Percentiles rank a stretch among this genome's conserved stretches.
phyloP scores from a whole-genome alignment of 2,113 vertebrate species.

The Stigmatopora argus region DNA sequence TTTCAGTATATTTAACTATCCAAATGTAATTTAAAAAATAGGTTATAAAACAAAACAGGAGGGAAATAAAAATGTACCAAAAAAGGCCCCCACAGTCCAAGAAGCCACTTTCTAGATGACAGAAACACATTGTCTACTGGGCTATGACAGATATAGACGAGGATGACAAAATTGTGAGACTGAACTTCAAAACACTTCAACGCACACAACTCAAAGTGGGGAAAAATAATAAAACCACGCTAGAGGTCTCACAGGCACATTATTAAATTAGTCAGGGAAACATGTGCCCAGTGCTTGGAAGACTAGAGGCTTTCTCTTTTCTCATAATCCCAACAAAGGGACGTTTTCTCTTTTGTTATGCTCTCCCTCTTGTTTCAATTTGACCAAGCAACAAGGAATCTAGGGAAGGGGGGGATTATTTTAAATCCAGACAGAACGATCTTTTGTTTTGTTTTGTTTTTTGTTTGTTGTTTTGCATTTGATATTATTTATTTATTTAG shows the following conservation, averaged over 20 bases:
- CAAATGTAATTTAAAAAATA: conserved; percentile 18
- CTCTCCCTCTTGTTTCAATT: conserved; percentile 47
- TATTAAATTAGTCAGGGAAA: conserved; percentile 68
- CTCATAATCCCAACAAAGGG: conserved; percentile 68
- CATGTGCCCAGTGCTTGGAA: conserved; percentile 50
- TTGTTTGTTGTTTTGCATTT: too few species aligned
- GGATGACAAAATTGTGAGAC: conserved; percentile 13
- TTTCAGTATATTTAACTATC: not conserved
- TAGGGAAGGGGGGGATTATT: conserved; percentile 41
- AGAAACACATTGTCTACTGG: conserved; percentile 31
- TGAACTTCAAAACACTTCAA: conserved; percentile 19
- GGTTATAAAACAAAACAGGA: conserved; percentile 5
- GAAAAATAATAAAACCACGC: conserved; percentile 3
- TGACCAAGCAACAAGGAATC: conserved; percentile 52
- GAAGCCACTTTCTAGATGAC: conserved; percentile 11
- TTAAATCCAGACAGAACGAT: conserved; percentile 44
- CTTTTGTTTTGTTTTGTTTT: conserved; percentile 9
- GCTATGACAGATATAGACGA: conserved; percentile 8
- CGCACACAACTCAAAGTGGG: conserved; percentile 2
- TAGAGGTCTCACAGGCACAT: conserved; percentile 36
- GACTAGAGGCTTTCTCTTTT: conserved; percentile 59
- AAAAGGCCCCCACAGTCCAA: conserved; percentile 32
- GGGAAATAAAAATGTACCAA: not conserved
- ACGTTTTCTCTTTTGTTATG: conserved; percentile 63
- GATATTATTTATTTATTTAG: conserved; percentile 40